Evolutionary conservation across 92 coral and sea anemone genomes (phyloP), one percentile per base, ranked within the genome.

Genomic region (Porites cylindrica): DNA sequence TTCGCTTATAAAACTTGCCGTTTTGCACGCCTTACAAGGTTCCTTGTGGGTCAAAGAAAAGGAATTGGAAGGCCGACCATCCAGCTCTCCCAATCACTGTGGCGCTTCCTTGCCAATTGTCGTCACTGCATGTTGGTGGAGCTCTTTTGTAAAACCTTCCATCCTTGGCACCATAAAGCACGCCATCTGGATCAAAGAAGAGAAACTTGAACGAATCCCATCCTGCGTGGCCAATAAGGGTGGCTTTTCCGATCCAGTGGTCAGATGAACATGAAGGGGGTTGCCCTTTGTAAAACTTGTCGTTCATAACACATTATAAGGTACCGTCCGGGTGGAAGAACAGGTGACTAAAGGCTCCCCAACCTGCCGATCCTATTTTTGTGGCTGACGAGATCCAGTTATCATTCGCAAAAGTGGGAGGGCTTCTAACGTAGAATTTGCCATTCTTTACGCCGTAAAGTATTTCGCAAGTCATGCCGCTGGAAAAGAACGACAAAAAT

Each of bases 141-240:
- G 68, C 13, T n/a, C 88, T 64, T 20, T 62, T 85, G 82, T 62
- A 77, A 47, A 85, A 47, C 81, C 51, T 47, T 2, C 11, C 88
- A 10, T 77, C 58, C 3, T 53, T 5, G 6, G 77, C 83, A 7
- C 75, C 88, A 68, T 85, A 85, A 6, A 85, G 52, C 29, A 51
- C 13, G 17, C 88, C 88, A 64, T 76, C 38, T 5, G 85, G 88
- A n/a, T 77, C 75, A 63, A 85, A 85, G 85, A 76, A 85, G 63
- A 85, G 74, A 65, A 75, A 18, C 81, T 29, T 19, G 8, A 85
- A 85, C 1, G 24, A 2, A 51, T 52, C 19, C 88, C 86, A 85
- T 6, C 86, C 88, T 1, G 64, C 75, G 0, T 38, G 19, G 8
- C 88, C 86, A 63, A 85, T 63, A 3, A 63, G 62, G 1, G 60